Base-by-base conservation (phyloP, 2,888 invertebrate species). In the Leptarthrus brevirostris region DNA sequence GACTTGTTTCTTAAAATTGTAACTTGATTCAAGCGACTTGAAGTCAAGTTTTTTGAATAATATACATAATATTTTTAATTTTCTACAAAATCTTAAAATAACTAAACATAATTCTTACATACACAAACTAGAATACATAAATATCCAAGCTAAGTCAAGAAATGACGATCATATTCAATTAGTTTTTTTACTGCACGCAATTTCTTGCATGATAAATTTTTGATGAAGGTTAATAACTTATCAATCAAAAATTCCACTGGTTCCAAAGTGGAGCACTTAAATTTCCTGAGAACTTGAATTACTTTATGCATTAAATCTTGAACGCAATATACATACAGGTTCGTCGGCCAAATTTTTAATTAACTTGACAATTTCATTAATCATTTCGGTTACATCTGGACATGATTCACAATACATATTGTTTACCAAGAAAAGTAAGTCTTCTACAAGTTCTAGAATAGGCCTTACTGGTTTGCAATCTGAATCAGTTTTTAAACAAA, bases 371-470 rank as follows among this genome's bases (percentile, higher is more conserved):
- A 58, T 16, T n/a, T 58, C 58, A 2, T 24, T 4, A 16, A 58
- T 58, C 5, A 58, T 58, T 5, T 58, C 58, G 18, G 4, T 16
- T 3, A 18, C 22, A 22, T 18, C 12, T 16, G 34, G 58, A 58
- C 58, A 58, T 16, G 16, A 36, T 10, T 58, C 58, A 36, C 58
- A 58, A 12, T 58, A 58, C 10, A 58, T 26, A 18, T 58, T 58
- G 20, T 58, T 30, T n/a, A 58, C 58, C 18, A 58, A 34, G 18
- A 58, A 36, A 36, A 58, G 5, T 10, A 58, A 58, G 12, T 58
- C 58, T 20, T 58, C 40, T 36, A 58, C 20, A 16, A 36, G 26
- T 10, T 36, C 20, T 18, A 58, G 12, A 1, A 34, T 40, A 10
- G 36, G 36, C 18, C 3, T 36, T 14, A 4, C 12, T 12, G 58